A percentile compares a stretch with the other conserved stretches of the same genome.
Evolutionary conservation across 2,888 invertebrate genomes (phyloP).

Genomic region (Mythimna vitellina): DNA sequence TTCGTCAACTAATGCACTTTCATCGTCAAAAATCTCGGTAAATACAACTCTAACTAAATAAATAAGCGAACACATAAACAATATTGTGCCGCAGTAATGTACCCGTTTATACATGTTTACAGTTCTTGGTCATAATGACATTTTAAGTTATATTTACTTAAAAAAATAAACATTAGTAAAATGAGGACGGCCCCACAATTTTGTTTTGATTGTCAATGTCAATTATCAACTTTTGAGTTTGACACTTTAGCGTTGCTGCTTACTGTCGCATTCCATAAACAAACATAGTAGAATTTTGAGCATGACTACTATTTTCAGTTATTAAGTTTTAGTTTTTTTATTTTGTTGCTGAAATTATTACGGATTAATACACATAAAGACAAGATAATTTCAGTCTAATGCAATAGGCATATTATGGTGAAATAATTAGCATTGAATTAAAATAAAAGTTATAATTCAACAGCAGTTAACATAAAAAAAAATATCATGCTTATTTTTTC

Average conservation of each 20-base stretch:
- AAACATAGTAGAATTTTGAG: not conserved
- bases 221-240: slow-evolving; percentile 29
- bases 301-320: not conserved
- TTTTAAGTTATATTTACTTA: slow-evolving; percentile 59
- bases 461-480: not conserved
- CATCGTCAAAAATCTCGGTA: slow-evolving; percentile 87
- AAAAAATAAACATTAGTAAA: slow-evolving; percentile 54
- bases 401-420: too few species aligned
- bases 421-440: not conserved
- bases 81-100: slow-evolving; percentile 78
- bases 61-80: slow-evolving; percentile 80
- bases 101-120: slow-evolving; percentile 81
- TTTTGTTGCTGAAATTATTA: not conserved
- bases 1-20: slow-evolving; percentile 92
- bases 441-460: not conserved
- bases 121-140: slow-evolving; percentile 77
- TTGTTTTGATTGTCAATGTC: slow-evolving; percentile 60
- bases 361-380: too few species aligned
- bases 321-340: too few species aligned
- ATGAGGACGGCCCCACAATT: slow-evolving; percentile 63
- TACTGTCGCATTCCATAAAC: not conserved
- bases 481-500: not conserved
- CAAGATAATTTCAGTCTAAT: not conserved
- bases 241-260: slow-evolving; percentile 5
- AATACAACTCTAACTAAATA: slow-evolving; percentile 81